phyloP scores from a whole-genome alignment of 2,113 vertebrate species.

The Glareola pratincola region DNA sequence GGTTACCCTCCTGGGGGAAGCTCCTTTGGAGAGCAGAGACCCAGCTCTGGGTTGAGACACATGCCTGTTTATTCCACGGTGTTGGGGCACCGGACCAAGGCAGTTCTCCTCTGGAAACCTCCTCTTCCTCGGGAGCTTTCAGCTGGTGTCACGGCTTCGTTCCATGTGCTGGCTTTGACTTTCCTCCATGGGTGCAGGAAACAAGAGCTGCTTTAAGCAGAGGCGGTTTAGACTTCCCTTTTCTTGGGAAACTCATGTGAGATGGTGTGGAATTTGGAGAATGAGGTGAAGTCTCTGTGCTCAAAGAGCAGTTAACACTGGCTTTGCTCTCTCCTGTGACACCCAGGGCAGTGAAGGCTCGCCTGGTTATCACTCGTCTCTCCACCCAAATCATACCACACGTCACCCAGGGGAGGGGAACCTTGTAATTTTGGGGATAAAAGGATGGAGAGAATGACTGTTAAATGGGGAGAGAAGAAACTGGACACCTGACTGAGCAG shows the following conservation, averaged over 20 bases:
- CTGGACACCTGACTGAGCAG: too few species aligned
- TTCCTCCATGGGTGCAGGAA: not conserved
- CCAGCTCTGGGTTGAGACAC: not conserved
- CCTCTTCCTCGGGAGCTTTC: not conserved
- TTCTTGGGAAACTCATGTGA: not conserved
- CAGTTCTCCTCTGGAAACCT: not conserved
- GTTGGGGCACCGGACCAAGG: not conserved
- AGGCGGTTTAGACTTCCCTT: not conserved
- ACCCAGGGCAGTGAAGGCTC: too few species aligned
- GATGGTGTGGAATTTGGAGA: too few species aligned
- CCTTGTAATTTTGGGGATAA: too few species aligned
- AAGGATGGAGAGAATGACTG: too few species aligned
- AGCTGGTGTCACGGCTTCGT: rapidly evolving
- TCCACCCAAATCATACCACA: too few species aligned
- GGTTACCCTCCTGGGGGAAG: not conserved
- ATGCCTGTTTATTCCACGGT: not conserved
- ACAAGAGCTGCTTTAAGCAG: not conserved
- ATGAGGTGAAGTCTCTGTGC: too few species aligned
- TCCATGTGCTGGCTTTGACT: not conserved
- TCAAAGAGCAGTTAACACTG: too few species aligned
- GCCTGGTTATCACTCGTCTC: too few species aligned
- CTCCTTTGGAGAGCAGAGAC: not conserved
- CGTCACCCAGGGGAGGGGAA: too few species aligned
- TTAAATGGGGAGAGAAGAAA: too few species aligned
- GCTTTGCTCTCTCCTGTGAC: too few species aligned